Evolutionary conservation across 1,140 invertebrate species (phyloP), one percentile per base, ranked within the genome.

Genomic region (Oryctes rhinoceros): DNA sequence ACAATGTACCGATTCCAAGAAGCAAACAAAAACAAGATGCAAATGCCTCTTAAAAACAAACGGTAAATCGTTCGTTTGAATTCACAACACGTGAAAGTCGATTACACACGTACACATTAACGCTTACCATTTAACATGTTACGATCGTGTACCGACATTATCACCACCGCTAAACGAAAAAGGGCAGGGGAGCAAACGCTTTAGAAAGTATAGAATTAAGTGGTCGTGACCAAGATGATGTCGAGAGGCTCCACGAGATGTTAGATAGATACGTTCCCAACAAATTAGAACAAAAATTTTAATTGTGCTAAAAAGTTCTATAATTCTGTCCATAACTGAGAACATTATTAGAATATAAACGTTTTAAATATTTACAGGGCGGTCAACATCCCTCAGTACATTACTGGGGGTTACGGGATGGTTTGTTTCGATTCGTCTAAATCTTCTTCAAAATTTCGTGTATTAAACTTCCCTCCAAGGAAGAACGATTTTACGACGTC

Each of bases 81-180:
- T 59, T 15, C n/a, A 59, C 49, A 53, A 53, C 53, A 59, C 18
- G 53, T 59, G 53, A 59, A 59, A 59, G 53, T 59, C 53, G 53
- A 44, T 18, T 59, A 18, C 53, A 59, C 18, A 18, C 53, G 15
- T 59, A 59, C 53, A 59, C 53, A 59, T 59, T 59, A 18, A 59
- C n/a, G 13, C 53, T 18, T n/a, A 59, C 53, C 18, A 59, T 18
- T 59, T 59, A 59, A 59, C 53, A 59, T 59, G 53, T 59, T 59
- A 59, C 53, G n/a, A 59, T 59, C 53, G 53, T 59, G 53, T 59
- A 59, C 53, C 18, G 53, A n/a, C 18, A 59, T 59, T 59, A 59
- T 18, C 53, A 59, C 53, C 53, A 59, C 53, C 53, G n/a, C 53
- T 59, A 18, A 59, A 59, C n/a, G 53, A 59, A 59, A 3, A 59